Evolutionary conservation across 2,113 vertebrate genomes (phyloP).

Genomic region (Phyllostomus hastatus): DNA sequence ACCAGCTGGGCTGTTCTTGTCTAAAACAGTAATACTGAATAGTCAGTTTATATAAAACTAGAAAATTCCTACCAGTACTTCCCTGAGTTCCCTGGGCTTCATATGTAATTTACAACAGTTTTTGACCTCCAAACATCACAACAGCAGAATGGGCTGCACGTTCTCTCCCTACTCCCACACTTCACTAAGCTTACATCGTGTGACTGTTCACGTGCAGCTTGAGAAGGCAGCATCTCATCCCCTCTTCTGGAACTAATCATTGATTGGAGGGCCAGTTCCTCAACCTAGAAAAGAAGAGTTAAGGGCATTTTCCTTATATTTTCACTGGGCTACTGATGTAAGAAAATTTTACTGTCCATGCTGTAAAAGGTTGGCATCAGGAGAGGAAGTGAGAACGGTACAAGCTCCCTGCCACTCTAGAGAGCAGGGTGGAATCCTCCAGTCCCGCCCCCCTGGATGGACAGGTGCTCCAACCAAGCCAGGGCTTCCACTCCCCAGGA

Average conservation of each 20-base stretch:
- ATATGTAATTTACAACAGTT: background rate
- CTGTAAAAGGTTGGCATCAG: background rate
- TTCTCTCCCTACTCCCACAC: background rate
- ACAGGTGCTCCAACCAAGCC: background rate
- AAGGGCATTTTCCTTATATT: background rate
- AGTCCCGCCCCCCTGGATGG: background rate
- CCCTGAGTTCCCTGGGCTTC: background rate
- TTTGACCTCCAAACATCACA: background rate
- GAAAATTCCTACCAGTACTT: background rate
- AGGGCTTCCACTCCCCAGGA: background rate
- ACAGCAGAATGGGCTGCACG: background rate
- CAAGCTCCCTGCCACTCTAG: background rate
- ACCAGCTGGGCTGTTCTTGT: background rate
- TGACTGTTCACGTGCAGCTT: background rate
- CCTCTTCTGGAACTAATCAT: constrained; percentile 77
- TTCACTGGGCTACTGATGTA: background rate
- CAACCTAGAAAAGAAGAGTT: constrained; percentile 75
- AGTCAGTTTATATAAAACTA: background rate
- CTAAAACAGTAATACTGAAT: background rate
- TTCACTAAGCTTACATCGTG: constrained; percentile 68
- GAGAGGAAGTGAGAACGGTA: background rate
- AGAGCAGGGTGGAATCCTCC: background rate
- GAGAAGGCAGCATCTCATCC: background rate
- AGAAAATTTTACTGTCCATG: background rate
- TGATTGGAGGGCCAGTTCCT: constrained; percentile 85